Conservation (phyloP, 2,888 invertebrate species). For the Apamea epomidion region DNA sequence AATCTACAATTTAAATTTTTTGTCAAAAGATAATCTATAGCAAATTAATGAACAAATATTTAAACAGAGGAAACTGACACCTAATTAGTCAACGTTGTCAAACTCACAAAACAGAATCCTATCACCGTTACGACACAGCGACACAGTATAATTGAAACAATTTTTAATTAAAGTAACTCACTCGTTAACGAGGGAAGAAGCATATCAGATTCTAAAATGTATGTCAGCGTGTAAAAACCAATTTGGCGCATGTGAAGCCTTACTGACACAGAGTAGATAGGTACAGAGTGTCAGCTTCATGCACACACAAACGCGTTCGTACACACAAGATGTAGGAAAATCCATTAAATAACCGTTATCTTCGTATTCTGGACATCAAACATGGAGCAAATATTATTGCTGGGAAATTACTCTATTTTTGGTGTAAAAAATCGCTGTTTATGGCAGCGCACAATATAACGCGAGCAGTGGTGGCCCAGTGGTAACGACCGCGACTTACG, state of each 20-base stretch:
- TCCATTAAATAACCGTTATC: neutral
- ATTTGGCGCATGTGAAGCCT: constrained; percentile 68
- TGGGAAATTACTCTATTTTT: neutral
- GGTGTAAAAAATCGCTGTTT: neutral
- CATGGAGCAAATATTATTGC: neutral
- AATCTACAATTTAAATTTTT: neutral
- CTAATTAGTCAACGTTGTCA: constrained; percentile 42
- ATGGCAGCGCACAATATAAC: neutral
- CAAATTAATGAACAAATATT: neutral
- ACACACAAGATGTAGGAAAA: neutral
- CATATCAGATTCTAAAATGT: constrained; percentile 66
- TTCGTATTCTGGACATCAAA: neutral
- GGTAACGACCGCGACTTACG: too few relatives aligned
- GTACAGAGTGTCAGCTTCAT: constrained; percentile 6
- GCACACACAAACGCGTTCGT: neutral
- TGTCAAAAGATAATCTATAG: neutral
- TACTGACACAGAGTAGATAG: constrained; percentile 38
- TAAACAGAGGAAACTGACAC: constrained; percentile 13
- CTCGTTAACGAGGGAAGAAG: constrained; percentile 58
- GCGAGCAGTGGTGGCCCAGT: too few relatives aligned
- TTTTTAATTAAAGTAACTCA: constrained; percentile 65
- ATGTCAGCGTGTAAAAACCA: constrained; percentile 72
- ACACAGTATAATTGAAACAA: constrained; percentile 55
- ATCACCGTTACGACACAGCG: constrained; percentile 33
- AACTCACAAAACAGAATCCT: constrained; percentile 51